phyloP scores from a whole-genome alignment of 2,888 invertebrate genomes.

The Hirtodrosophila histrioides region DNA sequence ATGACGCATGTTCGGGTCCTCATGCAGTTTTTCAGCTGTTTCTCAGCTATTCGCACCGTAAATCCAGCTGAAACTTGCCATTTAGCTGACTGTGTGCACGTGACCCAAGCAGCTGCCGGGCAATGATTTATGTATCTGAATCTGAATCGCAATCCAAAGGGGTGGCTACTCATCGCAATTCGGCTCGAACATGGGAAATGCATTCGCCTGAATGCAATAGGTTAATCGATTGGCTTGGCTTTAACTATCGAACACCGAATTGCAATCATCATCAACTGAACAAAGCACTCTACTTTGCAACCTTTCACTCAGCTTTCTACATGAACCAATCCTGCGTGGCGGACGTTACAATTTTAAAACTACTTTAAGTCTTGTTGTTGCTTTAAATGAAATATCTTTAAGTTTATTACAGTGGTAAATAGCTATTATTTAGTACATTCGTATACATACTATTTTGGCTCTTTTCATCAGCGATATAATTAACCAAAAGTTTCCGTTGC shows the following conservation, averaged over 20 bases:
- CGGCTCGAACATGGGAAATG: conserved; percentile 11
- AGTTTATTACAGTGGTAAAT: too few species aligned
- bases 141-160: conserved; percentile 4
- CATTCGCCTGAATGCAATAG: conserved; percentile 12
- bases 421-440: too few species aligned
- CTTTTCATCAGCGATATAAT: too few species aligned
- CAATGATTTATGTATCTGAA: conserved; percentile 43
- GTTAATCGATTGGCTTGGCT: conserved; percentile 23
- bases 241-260: conserved; percentile 6
- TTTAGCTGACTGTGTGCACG: conserved; percentile 22
- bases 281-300: neutral
- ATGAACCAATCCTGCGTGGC: too few species aligned
- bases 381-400: too few species aligned
- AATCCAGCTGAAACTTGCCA: conserved; percentile 43
- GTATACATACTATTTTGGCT: too few species aligned
- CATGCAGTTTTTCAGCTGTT: conserved; percentile 45
- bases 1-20: conserved; percentile 15
- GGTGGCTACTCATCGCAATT: conserved; percentile 6
- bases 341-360: too few species aligned
- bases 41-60: conserved; percentile 17
- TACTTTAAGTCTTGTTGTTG: too few species aligned
- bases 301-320: too few species aligned
- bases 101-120: conserved; percentile 49
- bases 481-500: too few species aligned
- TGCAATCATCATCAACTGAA: conserved; percentile 8